Percentiles rank a stretch among this genome's conserved stretches.
Evolutionary conservation across 2,113 vertebrate species (phyloP).

Genomic region (Condylura cristata): DNA sequence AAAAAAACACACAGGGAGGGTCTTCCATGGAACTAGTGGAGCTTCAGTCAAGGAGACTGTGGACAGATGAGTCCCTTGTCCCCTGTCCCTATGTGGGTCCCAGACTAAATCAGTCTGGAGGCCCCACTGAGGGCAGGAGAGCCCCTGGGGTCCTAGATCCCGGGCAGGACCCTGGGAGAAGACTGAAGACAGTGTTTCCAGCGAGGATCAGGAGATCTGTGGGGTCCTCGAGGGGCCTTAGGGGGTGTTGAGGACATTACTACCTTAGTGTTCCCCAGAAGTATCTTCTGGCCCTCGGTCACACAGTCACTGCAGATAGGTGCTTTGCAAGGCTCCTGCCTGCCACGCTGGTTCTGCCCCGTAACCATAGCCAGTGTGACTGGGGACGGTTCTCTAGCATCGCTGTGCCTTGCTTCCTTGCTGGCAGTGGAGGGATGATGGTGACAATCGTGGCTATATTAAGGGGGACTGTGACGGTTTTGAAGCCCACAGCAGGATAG

Average conservation of each 20-base stretch:
- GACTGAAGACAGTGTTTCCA: no score
- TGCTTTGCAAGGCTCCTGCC: background rate
- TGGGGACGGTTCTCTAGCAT: rapidly evolving
- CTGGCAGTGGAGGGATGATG: rapidly evolving
- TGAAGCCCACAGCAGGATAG: background rate
- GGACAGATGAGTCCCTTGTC: background rate
- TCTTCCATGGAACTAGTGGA: background rate
- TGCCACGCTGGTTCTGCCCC: background rate
- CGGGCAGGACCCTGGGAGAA: background rate
- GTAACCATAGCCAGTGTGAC: background rate
- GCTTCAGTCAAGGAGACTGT: background rate
- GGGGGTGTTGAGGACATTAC: background rate
- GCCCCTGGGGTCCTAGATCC: no score
- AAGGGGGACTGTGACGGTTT: background rate
- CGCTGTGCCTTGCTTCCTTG: background rate
- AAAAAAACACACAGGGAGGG: background rate
- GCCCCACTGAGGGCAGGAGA: background rate
- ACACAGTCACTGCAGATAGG: background rate
- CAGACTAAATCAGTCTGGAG: background rate
- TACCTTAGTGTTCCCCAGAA: rapidly evolving
- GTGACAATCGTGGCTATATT: rapidly evolving
- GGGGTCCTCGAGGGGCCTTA: background rate
- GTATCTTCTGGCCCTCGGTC: background rate
- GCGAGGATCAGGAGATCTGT: background rate
- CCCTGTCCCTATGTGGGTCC: background rate